Conservation (phyloP, 1,140 invertebrate genomes). For the Drosophila pallidifrons region DNA sequence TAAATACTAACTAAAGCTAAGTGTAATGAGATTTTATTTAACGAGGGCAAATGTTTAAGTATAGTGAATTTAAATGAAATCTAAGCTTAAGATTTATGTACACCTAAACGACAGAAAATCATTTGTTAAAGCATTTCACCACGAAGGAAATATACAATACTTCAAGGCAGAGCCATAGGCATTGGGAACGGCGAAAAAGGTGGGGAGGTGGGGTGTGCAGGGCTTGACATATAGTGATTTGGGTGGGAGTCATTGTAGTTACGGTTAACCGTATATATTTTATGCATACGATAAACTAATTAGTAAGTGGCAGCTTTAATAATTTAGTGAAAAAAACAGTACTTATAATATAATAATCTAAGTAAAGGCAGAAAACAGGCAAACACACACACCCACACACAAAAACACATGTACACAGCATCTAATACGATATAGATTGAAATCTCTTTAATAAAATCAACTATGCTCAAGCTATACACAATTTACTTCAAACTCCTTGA, state of each 20-base stretch:
- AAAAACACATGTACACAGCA: constrained; percentile 25
- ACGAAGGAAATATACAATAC: not conserved
- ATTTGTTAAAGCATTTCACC: constrained; percentile 40
- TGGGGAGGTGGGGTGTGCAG: not conserved
- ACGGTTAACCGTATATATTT: constrained; percentile 49
- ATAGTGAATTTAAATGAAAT: constrained; percentile 60
- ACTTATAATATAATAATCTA: constrained; percentile 66
- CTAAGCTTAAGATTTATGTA: constrained; percentile 49
- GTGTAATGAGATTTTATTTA: constrained; percentile 79
- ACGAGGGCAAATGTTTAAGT: constrained; percentile 16
- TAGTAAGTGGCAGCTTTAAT: constrained; percentile 84
- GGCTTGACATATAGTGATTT: constrained; percentile 3
- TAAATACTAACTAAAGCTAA: constrained; percentile 81
- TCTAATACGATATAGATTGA: constrained; percentile 52
- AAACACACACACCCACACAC: constrained; percentile 36
- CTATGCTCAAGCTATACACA: constrained; percentile 26
- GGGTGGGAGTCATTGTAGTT: constrained; percentile 34
- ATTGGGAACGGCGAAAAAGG: not conserved
- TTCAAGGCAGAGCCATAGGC: not conserved
- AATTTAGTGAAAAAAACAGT: constrained; percentile 73
- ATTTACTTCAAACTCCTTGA: not conserved
- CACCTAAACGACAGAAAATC: constrained; percentile 11
- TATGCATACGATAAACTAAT: constrained; percentile 76
- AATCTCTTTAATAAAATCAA: constrained; percentile 69
- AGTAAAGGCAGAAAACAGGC: constrained; percentile 53